These are phyloP conservation scores for Chaenogobius annularis DNA, from an alignment of 2,113 vertebrate genomes.

Conservation along the genomic window DNA sequence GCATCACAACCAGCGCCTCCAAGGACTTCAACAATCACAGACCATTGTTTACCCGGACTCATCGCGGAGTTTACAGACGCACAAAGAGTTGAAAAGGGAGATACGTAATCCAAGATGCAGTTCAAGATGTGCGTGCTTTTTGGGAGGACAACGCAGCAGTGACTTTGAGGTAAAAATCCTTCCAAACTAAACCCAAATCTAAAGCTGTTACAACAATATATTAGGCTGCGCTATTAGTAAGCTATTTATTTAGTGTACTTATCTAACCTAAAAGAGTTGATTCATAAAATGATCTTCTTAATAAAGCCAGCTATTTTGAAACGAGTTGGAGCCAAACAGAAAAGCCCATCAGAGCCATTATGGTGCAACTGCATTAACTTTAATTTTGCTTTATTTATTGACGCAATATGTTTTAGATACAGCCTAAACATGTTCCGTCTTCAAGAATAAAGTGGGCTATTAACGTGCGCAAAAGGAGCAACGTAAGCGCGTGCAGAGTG, in stretches of 20 bases:
- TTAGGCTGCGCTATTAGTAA: too few species aligned
- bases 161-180: slow-evolving; percentile 64
- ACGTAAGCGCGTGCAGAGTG: background rate
- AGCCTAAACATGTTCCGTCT: background rate
- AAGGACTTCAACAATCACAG: background rate
- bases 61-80: background rate
- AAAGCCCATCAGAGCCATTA: background rate
- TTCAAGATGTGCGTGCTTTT: slow-evolving; percentile 53
- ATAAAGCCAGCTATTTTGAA: background rate
- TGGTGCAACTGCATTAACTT: background rate
- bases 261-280: background rate
- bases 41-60: slow-evolving; percentile 5
- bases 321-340: background rate
- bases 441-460: background rate
- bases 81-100: slow-evolving; percentile 3
- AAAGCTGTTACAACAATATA: background rate
- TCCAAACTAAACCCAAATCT: slow-evolving; percentile 2
- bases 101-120: slow-evolving; percentile 11
- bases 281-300: background rate
- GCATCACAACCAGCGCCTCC: background rate
- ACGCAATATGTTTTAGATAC: background rate
- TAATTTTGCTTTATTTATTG: background rate
- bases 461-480: background rate
- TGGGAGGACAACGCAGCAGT: slow-evolving; percentile 38
- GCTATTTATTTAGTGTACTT: background rate